Evolutionary conservation across 2,113 vertebrate species (phyloP), one percentile per base, ranked within the genome.

Genomic region (Diadophis punctatus): DNA sequence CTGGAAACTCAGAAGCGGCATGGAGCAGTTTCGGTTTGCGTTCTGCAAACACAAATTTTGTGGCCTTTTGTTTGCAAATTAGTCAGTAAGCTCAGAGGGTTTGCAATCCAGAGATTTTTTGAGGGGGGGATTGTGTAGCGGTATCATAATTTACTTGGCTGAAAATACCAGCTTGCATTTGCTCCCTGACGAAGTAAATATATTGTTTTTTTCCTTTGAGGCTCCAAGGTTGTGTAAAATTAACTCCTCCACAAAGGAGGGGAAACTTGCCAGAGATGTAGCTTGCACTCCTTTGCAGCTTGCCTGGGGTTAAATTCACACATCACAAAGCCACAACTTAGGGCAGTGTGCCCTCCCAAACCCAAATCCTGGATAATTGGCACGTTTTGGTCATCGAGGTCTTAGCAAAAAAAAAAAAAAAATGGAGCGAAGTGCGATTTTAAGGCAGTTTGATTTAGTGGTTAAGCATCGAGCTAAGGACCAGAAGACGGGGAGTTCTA

Each of bases 71-170:
- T 30, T n/a, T 51, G 12, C 12, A 51, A 51, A n/a, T 52, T 20
- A 87, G 30, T 55, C n/a, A 55, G 3, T 8, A 5, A 20, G 51
- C 30, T 52, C 3, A 6, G 5, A 49, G 25, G 23, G 3, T n/a
- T 48, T 86, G 12, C 86, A 87, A n/a, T n/a, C 86, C 51, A 58
- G 56, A 58, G 23, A 10, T 53, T 48, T 46, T 46, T 46, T 25
- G 12, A 30, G 8, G 1, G 4, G 22, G 18, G 3, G n/a, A 22
- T 5, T 0, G 3, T 2, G 4, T 22, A 39, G 49, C 30, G 8
- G 18, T 34, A 18, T 34, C 86, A 88, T 51, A 55, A 88, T 53
- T 39, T 18, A 34, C 30, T 10, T 2, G 8, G 30, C 30, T 87
- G 51, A 87, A 51, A 53, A 87, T 34, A 88, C 34, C 52, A 25